These are phyloP conservation scores for Coptodon rendalli DNA, from an alignment of 2,113 vertebrate genomes.

Conservation along the genomic window DNA sequence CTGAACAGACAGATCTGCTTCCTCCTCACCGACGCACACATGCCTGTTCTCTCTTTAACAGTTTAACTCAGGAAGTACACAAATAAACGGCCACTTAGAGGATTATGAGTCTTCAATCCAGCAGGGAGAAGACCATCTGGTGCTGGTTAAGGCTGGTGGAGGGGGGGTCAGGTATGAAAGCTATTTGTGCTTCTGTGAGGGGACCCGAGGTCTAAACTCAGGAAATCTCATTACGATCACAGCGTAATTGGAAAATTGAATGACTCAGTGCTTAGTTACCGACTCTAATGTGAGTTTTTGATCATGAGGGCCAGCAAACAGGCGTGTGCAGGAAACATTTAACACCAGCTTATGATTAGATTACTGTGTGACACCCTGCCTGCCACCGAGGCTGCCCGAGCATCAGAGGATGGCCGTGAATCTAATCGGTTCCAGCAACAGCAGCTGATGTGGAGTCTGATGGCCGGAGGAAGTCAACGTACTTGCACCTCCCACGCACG, in stretches of 20 bases:
- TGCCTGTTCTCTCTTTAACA: slow-evolving; percentile 24
- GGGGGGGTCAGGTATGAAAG: neutral
- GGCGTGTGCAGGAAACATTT: slow-evolving; percentile 5
- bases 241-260: slow-evolving; percentile 40
- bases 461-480: slow-evolving; percentile 19
- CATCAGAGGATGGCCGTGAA: neutral
- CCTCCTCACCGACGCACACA: neutral
- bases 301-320: neutral
- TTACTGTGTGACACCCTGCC: neutral
- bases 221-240: slow-evolving; percentile 41
- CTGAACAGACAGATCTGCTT: neutral
- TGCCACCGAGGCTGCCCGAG: neutral
- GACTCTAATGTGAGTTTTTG: slow-evolving; percentile 21
- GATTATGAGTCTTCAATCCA: slow-evolving; percentile 47
- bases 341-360: neutral
- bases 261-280: slow-evolving; percentile 12
- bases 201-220: neutral
- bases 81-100: slow-evolving; percentile 58
- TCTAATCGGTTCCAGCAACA: slow-evolving; percentile 17
- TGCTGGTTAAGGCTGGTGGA: slow-evolving; percentile 16
- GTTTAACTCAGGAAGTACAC: slow-evolving; percentile 46
- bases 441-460: slow-evolving; percentile 48
- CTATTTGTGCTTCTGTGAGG: neutral
- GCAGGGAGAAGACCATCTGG: slow-evolving; percentile 53
- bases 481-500: slow-evolving; percentile 26